Conservation (phyloP, 2,797 vertebrate genomes). For the Rhynchonycteris naso region DNA sequence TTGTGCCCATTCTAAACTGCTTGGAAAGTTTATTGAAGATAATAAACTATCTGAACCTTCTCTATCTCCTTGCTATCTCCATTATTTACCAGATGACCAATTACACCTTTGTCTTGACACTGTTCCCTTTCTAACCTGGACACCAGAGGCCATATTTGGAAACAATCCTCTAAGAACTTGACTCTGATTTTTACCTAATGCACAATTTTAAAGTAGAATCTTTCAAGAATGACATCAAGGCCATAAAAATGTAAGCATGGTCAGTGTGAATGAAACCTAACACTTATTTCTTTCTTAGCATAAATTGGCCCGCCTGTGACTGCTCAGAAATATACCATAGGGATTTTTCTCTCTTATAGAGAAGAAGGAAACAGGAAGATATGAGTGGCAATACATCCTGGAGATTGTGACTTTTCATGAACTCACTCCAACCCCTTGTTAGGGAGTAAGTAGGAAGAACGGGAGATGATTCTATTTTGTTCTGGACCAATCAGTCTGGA, state of each 20-base stretch:
- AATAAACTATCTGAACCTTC: background rate
- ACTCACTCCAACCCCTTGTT: background rate
- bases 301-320: background rate
- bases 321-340: background rate
- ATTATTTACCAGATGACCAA: background rate
- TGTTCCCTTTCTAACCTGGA: background rate
- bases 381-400: background rate
- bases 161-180: background rate
- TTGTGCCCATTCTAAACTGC: background rate
- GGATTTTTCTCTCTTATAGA: background rate
- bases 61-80: background rate
- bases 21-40: constrained; percentile 32
- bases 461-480: background rate
- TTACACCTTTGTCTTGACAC: background rate
- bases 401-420: background rate
- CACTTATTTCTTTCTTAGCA: background rate
- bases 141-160: constrained; percentile 13
- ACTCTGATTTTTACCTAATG: constrained; percentile 26
- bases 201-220: background rate
- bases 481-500: background rate
- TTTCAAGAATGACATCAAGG: background rate
- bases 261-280: background rate
- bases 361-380: background rate
- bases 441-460: background rate
- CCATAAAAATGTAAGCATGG: background rate